Base-by-base conservation (phyloP, 2,888 invertebrate genomes). In the Rhyacophila evoluta region DNA sequence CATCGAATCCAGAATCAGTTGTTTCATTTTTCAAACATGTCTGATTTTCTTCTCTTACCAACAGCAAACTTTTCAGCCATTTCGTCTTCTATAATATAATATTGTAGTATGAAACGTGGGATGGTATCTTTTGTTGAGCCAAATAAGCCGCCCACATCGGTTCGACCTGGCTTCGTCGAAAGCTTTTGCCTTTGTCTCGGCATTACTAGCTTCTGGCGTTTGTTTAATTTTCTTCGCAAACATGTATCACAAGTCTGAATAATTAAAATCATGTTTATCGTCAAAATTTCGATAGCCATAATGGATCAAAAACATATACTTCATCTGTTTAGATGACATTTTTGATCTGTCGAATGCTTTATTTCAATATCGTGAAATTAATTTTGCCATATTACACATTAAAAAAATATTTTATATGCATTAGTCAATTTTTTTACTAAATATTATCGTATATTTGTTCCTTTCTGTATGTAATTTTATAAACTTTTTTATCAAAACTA, bases 191-290 rank as follows among this genome's bases (percentile, higher is more conserved):
- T 55, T 55, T 55, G 55, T 55, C 55, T 55, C 55, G 55, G 25
- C 19, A 19, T 12, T 55, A 8, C 55, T 55, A 25, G 55, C 55
- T 55, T 10, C 55, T 55, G 55, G 19, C 55, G 55, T 19, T 55
- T 55, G 25, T 55, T 55, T 55, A 55, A 55, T 55, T 55, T 55
- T 55, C 55, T 55, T 19, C 55, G 25, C 55, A 55, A 55, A 55
- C 55, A 55, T 55, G 55, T 55, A 55, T 55, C 25, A 19, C 55
- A 55, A 55, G 12, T 19, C 55, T 55, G 55, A 55, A 55, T 55
- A 55, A 55, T 55, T 55, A 55, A 55, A 55, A 55, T 55, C 2
- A 55, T 55, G 55, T 55, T 55, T 55, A 55, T 55, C 55, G 25
- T 55, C 3, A 55, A 19, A 55, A 19, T 55, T 5, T 25, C 55